phyloP scores from a whole-genome alignment of 2,888 invertebrate genomes.

The Ametastegia equiseti region DNA sequence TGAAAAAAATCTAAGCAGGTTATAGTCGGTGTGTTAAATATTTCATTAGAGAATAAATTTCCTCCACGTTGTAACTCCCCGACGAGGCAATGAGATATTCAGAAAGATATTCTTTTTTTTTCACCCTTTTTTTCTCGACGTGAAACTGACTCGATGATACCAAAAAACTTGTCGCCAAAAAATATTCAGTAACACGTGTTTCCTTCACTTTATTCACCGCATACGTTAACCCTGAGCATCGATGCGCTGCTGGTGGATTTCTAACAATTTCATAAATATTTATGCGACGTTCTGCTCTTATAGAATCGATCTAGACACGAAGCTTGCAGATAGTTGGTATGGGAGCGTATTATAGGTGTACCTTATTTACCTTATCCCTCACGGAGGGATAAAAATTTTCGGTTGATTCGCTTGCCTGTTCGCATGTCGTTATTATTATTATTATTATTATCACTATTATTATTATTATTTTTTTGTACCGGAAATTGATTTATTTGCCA shows the following conservation, averaged over 20 bases:
- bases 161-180: slow-evolving; percentile 3
- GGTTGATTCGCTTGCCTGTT: not conserved
- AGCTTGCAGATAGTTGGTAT: not conserved
- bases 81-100: not conserved
- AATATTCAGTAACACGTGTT: slow-evolving; percentile 43
- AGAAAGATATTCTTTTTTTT: slow-evolving; percentile 7
- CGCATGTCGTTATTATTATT: not conserved
- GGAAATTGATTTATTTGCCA: slow-evolving; percentile 36
- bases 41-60: slow-evolving; percentile 22
- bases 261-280: slow-evolving; percentile 72
- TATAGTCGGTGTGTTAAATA: slow-evolving; percentile 15
- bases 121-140: not conserved
- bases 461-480: not conserved
- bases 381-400: not conserved
- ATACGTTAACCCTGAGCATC: slow-evolving; percentile 40
- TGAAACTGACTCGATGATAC: not conserved
- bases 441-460: not conserved
- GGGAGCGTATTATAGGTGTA: not conserved
- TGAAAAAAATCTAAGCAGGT: not conserved
- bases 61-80: not conserved
- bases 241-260: slow-evolving; percentile 46
- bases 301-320: slow-evolving; percentile 30
- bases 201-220: slow-evolving; percentile 29
- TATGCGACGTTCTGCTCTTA: slow-evolving; percentile 60
- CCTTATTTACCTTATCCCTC: not conserved